Base-by-base conservation (phyloP, 1,140 invertebrate genomes). In the Pseudomyrmex cubaensis region DNA sequence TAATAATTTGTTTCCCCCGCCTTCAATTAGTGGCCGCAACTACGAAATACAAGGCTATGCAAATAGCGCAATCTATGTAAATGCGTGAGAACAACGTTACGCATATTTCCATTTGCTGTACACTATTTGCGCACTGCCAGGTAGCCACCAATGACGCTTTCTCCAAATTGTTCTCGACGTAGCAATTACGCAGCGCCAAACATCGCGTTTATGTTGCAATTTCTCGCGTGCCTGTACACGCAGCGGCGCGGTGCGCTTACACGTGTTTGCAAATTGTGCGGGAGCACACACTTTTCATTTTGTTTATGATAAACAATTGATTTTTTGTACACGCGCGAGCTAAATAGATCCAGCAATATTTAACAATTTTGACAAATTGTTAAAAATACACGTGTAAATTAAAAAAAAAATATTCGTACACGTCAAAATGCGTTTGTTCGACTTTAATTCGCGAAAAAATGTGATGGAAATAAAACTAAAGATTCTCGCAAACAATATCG, bases 171-270 rank as follows among this genome's bases (percentile, higher is more conserved):
- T 80, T 80, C 66, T 72, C 76, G 44, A 61, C 66, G 44, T 80
- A 80, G 66, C 76, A 80, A 80, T 80, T 80, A 80, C 76, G 76
- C 46, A 48, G 15, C 63, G 82, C 62, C 86, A 74, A 87, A 84
- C 69, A 82, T 87, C 77, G 84, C 75, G 63, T 87, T 87, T 87
- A 87, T 74, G 59, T 84, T 87, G 82, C 80, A 87, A 87, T 87
- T 87, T 70, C 54, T 17, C 17, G n/a, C 66, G 12, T 48, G 25
- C 69, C 44, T 74, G 17, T 61, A 44, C 22, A 48, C 22, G 76
- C 20, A 54, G 59, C 46, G 13, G 20, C 59, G 46, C 12, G 15
- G n/a, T 57, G 25, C 62, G n/a, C 25, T 25, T 25, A 2, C 25
- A 59, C 8, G 50, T 13, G 22, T 72, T 50, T 50, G n/a, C 35